Evolutionary conservation across 2,888 invertebrate species (phyloP), one percentile per base, ranked within the genome.

Genomic region (Drosophila bunnanda): DNA sequence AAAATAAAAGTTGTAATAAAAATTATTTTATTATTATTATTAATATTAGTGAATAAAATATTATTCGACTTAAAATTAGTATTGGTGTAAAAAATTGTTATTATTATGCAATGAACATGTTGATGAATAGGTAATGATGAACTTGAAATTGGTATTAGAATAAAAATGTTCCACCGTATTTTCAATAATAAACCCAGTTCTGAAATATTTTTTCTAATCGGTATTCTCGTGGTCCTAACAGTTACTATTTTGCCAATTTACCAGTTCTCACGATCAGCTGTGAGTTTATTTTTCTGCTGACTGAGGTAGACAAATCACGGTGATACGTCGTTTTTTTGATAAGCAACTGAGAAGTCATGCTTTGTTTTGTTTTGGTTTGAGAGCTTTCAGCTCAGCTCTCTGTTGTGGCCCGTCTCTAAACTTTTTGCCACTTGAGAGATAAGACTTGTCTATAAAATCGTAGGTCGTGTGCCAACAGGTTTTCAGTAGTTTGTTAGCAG

Each of bases 331-430:
- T 20, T 13, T 38, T 8, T 2, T 30, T 59, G 52, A 69, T 50
- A 39, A 44, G 13, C 53, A 59, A 39, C 12, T 8, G 28, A 10
- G 15, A 22, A 59, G 15, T 69, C 71, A 69, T 69, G 58, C n/a
- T 34, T 0, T 12, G 52, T 53, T 22, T 43, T 65, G 75, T 59
- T 75, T 46, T 59, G 58, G 59, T 75, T 67, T 67, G 44, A 22
- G 25, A 52, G 44, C 56, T 65, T 56, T 56, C 2, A 12, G 22
- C 15, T 12, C 8, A 7, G 4, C n/a, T 36, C 36, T 28, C 20
- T 10, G 20, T 15, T 52, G 22, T 15, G 36, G 2, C 15, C 15
- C 46, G 48, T 36, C 13, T 52, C 25, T n/a, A 13, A 41, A 22
- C 9, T 17, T 61, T 1, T 48, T 2, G 13, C 25, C 25, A 20